These are phyloP conservation scores for Ochropleura leucogaster DNA, from an alignment of 2,888 invertebrate genomes.

Conservation along the genomic window DNA sequence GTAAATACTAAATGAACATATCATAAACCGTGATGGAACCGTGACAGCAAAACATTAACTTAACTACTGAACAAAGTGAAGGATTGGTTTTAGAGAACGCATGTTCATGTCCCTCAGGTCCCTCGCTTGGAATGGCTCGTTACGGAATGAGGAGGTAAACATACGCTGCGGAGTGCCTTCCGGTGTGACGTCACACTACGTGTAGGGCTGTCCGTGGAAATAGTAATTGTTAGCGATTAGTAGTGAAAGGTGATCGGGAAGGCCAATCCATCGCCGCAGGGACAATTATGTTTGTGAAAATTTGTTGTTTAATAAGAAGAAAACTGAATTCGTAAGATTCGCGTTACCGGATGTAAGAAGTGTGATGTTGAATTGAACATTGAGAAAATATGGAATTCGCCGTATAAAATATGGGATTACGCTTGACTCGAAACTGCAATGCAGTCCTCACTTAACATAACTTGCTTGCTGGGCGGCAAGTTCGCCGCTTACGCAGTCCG, in stretches of 20 bases:
- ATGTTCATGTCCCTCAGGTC: not conserved
- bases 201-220: not conserved
- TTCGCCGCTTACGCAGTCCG: too few relatives aligned
- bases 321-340: too few relatives aligned
- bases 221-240: slow-evolving; percentile 2
- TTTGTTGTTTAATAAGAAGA: too few relatives aligned
- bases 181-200: not conserved
- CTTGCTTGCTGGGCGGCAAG: too few relatives aligned
- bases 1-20: not conserved
- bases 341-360: too few relatives aligned
- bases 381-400: too few relatives aligned
- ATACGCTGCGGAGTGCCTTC: not conserved
- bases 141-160: not conserved
- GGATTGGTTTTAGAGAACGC: not conserved
- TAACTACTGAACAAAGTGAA: not conserved
- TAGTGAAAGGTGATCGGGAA: not conserved
- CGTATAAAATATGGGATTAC: too few relatives aligned
- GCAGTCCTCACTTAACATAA: too few relatives aligned
- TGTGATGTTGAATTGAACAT: too few relatives aligned
- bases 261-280: not conserved
- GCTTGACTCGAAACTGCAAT: too few relatives aligned
- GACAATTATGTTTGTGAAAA: too few relatives aligned
- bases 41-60: not conserved
- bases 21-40: not conserved
- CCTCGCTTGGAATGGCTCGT: not conserved